These are phyloP conservation scores for Mesembrinibis cayennensis DNA, from an alignment of 2,113 vertebrate genomes.

Conservation along the genomic window DNA sequence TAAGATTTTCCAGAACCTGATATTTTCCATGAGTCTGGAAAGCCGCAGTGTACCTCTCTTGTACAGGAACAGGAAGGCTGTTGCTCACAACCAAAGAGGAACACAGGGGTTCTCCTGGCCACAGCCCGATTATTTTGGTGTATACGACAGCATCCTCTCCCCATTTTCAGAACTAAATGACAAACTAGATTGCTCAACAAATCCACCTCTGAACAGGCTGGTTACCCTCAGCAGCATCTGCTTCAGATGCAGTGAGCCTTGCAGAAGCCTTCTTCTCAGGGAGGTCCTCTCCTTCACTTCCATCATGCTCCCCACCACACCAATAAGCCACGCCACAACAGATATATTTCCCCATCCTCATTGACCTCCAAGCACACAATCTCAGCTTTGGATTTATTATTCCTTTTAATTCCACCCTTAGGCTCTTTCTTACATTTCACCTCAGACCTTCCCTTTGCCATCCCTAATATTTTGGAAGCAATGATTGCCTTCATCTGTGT, in stretches of 20 bases:
- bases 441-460: neutral
- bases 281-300: neutral
- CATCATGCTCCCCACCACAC: neutral
- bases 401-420: neutral
- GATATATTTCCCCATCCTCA: neutral
- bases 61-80: neutral
- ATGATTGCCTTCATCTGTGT: neutral
- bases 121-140: neutral
- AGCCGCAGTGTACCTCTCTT: neutral
- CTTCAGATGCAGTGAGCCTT: neutral
- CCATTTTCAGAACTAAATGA: neutral
- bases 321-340: neutral
- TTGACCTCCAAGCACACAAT: neutral
- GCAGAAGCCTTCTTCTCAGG: neutral
- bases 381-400: neutral
- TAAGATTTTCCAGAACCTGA: neutral
- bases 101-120: neutral
- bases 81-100: neutral
- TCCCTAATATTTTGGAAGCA: neutral
- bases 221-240: neutral
- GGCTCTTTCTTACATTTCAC: rapidly evolving
- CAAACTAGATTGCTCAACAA: neutral
- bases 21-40: neutral
- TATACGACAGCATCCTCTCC: neutral
- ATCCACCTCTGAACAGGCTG: neutral